A percentile compares a stretch with the other conserved stretches of the same genome.
Evolutionary conservation across 2,113 vertebrate genomes (phyloP).

Genomic region (Ariopsis seemanni): DNA sequence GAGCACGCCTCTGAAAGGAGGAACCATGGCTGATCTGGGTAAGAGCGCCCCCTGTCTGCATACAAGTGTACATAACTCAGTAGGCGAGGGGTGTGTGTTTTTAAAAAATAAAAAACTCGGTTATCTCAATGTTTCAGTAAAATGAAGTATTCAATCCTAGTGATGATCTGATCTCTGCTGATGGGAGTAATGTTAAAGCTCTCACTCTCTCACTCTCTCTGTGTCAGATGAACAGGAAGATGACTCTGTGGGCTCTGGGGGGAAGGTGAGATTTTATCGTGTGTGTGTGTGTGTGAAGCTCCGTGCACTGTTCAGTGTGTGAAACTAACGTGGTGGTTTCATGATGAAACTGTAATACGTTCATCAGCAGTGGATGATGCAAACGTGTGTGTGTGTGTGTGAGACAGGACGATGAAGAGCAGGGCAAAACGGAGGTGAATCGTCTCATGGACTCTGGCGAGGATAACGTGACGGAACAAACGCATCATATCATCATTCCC

Average conservation of each 20-base stretch:
- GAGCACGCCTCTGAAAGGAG: conserved; percentile 90
- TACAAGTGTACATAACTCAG: not conserved
- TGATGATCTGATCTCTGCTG: not conserved
- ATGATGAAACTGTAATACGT: not conserved
- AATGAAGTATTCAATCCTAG: not conserved
- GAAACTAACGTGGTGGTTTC: not conserved
- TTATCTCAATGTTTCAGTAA: not conserved
- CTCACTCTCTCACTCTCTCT: not conserved
- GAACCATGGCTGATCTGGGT: conserved; percentile 89
- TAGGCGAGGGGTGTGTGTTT: not conserved
- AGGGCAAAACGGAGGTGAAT: conserved; percentile 20
- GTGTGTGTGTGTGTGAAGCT: not conserved
- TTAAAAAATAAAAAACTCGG: not conserved
- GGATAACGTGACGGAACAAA: conserved; percentile 41
- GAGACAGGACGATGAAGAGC: conserved; percentile 38
- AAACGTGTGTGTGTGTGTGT: conserved; percentile 1
- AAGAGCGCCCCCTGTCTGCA: conserved; percentile 46
- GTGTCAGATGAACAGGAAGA: conserved; percentile 93
- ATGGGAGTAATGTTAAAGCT: not conserved
- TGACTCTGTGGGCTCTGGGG: conserved; percentile 84
- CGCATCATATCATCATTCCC: conserved; percentile 43
- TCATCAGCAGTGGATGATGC: not conserved
- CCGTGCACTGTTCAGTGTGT: too few species aligned
- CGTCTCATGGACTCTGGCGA: conserved; percentile 40
- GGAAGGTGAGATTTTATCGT: conserved; percentile 76